A percentile compares a stretch with the other conserved stretches of the same genome.
These are phyloP conservation scores for Trichogramma pretiosum DNA, from an alignment of 1,140 invertebrate species.

Conservation along the genomic window DNA sequence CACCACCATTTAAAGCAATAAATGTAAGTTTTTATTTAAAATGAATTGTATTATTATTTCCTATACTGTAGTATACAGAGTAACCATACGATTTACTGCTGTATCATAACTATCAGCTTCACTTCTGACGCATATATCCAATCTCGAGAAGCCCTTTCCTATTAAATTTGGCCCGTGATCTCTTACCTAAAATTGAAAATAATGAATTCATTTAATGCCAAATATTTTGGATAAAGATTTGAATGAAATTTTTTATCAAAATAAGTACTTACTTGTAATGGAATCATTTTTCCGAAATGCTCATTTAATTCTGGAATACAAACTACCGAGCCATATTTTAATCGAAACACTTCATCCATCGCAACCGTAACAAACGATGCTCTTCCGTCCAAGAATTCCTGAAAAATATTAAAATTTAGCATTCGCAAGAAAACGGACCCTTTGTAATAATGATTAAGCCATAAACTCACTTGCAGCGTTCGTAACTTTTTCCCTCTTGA, in stretches of 20 bases:
- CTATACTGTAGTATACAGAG: conserved; percentile 30
- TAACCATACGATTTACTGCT: conserved; percentile 40
- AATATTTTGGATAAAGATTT: neutral
- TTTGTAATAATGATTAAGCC: neutral
- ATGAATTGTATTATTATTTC: too few species aligned
- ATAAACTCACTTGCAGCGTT: conserved; percentile 40
- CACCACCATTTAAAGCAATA: too few species aligned
- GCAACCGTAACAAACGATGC: conserved; percentile 43
- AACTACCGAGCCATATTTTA: conserved; percentile 40
- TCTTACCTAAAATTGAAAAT: conserved; percentile 30
- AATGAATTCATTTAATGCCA: neutral
- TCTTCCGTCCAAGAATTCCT: conserved; percentile 47
- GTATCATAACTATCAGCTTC: conserved; percentile 47
- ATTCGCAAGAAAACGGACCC: too few species aligned
- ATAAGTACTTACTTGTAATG: conserved; percentile 25
- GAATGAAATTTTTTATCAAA: conserved; percentile 3
- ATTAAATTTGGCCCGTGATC: conserved; percentile 37
- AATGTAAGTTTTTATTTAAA: too few species aligned
- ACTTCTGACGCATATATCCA: conserved; percentile 46
- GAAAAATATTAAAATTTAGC: conserved; percentile 9
- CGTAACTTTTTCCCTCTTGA: conserved; percentile 37
- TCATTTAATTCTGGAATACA: conserved; percentile 46
- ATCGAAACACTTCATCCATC: conserved; percentile 40
- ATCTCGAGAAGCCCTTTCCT: conserved; percentile 34
- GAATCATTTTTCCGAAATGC: conserved; percentile 41